Conservation (phyloP, 1,140 invertebrate species). For the Lucilia sericata region DNA sequence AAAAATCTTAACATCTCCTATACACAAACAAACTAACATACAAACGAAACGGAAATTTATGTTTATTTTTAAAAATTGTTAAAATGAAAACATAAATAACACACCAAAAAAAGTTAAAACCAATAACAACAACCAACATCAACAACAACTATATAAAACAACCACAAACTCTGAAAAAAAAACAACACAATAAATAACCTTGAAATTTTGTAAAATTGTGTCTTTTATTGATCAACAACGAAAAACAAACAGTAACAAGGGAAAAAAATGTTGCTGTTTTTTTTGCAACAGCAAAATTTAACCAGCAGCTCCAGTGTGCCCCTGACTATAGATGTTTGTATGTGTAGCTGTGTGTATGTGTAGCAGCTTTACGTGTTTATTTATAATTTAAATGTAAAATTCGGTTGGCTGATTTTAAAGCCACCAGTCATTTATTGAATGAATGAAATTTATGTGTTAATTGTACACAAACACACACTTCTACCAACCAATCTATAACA, state of each 20-base stretch:
- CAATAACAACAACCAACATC: background rate
- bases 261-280: too few species aligned
- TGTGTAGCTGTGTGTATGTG: background rate
- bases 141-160: background rate
- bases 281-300: too few species aligned
- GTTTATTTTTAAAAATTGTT: background rate
- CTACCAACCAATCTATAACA: background rate
- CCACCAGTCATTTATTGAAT: background rate
- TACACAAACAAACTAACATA: too few species aligned
- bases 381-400: background rate
- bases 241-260: background rate
- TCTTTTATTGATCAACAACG: background rate
- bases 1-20: too few species aligned
- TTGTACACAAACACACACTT: background rate
- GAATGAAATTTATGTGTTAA: constrained; percentile 17
- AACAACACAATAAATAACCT: background rate
- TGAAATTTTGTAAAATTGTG: constrained; percentile 12
- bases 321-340: too few species aligned
- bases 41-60: constrained; percentile 3
- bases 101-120: background rate
- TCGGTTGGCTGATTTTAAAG: background rate
- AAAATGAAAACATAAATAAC: background rate
- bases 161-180: background rate
- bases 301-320: too few species aligned
- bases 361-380: background rate